These are phyloP conservation scores for Merodon equestris DNA, from an alignment of 2,888 invertebrate genomes.

Conservation along the genomic window DNA sequence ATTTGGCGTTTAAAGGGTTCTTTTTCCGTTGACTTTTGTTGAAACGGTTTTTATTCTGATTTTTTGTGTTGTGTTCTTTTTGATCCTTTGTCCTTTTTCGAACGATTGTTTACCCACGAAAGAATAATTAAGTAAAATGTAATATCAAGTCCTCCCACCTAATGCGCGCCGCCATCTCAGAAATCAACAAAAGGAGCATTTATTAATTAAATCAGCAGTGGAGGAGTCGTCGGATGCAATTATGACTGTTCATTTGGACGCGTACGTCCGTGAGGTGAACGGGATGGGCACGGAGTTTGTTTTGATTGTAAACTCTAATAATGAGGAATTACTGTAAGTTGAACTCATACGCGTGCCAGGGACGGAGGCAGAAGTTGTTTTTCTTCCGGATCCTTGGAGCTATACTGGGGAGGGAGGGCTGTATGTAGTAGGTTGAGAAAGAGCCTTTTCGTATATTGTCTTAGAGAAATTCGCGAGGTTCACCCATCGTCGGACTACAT, in stretches of 20 bases:
- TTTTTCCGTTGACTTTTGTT: too few relatives aligned
- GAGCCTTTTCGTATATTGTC: too few relatives aligned
- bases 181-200: conserved; percentile 28
- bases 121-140: conserved; percentile 54
- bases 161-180: conserved; percentile 28
- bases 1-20: conserved; percentile 12
- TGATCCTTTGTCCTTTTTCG: neutral
- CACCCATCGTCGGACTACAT: too few relatives aligned
- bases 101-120: conserved; percentile 39
- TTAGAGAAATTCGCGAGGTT: too few relatives aligned
- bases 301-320: neutral
- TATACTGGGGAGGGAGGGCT: too few relatives aligned
- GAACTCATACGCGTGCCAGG: neutral
- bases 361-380: too few relatives aligned
- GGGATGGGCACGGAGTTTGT: neutral
- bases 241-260: conserved; percentile 14
- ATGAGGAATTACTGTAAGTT: neutral
- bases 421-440: too few relatives aligned
- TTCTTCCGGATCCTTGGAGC: too few relatives aligned
- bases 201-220: conserved; percentile 47
- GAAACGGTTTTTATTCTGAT: too few relatives aligned
- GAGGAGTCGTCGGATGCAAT: neutral
- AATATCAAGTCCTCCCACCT: conserved; percentile 26
- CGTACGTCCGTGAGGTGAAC: neutral
- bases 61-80: conserved; percentile 5